Conservation (phyloP, 2,888 invertebrate species). For the Hipparchia sbordonii region DNA sequence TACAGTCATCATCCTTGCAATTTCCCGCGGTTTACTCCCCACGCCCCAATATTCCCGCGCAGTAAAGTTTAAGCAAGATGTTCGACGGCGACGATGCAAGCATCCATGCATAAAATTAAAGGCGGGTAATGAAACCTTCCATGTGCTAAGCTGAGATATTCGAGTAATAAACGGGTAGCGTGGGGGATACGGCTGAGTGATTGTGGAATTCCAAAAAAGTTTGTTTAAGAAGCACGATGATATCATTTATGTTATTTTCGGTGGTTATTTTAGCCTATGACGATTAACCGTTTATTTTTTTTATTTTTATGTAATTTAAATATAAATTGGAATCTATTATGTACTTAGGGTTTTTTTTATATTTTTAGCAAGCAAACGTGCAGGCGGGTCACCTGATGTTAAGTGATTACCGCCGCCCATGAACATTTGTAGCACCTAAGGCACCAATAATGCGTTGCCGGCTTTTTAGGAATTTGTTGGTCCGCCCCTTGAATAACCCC, state of each 20-base stretch:
- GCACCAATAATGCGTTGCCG: no score
- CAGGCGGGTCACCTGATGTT: no score
- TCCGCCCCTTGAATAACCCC: no score
- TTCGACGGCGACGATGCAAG: constrained; percentile 55
- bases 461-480: no score
- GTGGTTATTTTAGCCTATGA: no score
- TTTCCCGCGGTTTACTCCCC: constrained; percentile 20
- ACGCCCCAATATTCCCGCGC: constrained; percentile 33
- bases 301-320: no score
- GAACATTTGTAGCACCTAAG: no score
- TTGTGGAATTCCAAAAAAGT: constrained; percentile 30
- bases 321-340: no score
- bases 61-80: constrained; percentile 52
- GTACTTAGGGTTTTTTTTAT: no score
- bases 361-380: no score
- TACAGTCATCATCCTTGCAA: background rate
- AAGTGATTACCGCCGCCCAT: no score
- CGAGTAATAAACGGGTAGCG: constrained; percentile 51
- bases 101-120: constrained; percentile 82
- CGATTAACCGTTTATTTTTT: no score
- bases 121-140: constrained; percentile 74
- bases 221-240: constrained; percentile 18
- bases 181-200: constrained; percentile 31
- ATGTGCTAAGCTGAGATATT: constrained; percentile 69
- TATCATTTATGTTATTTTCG: background rate